A percentile compares a stretch with the other conserved stretches of the same genome.
Conservation (phyloP, 2,888 invertebrate genomes). For the Uloborus plumipes region DNA sequence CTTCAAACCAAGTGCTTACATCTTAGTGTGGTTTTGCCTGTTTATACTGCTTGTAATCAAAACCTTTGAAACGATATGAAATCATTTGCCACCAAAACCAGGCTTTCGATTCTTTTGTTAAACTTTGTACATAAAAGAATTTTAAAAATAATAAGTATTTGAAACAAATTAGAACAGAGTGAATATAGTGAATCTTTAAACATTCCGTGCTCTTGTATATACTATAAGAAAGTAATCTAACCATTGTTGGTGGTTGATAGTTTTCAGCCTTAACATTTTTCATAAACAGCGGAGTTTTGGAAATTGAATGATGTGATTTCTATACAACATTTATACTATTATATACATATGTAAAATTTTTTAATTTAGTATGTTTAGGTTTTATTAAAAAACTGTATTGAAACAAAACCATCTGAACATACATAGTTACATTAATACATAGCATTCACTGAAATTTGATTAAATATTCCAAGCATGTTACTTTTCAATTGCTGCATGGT, state of each 20-base stretch:
- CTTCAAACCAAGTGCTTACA: no score
- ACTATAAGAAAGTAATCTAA: conserved; percentile 42
- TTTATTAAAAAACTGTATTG: not conserved
- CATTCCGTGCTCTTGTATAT: conserved; percentile 46
- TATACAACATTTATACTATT: conserved; percentile 22
- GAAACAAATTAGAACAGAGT: conserved; percentile 17
- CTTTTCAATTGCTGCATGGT: no score
- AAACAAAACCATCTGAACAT: not conserved
- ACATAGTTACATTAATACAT: no score
- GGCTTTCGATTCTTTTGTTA: conserved; percentile 51
- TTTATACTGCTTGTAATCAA: no score
- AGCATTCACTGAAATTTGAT: no score
- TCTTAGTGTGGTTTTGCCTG: no score
- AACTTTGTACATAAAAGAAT: conserved; percentile 31
- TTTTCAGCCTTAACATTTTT: conserved; percentile 24
- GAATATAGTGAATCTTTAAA: conserved; percentile 49
- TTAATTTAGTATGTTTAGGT: conserved; percentile 10
- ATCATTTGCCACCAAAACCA: conserved; percentile 37
- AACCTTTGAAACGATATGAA: conserved; percentile 1
- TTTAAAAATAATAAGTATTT: conserved; percentile 9
- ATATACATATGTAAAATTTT: conserved; percentile 15
- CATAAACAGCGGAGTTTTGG: conserved; percentile 6
- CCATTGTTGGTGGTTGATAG: conserved; percentile 14
- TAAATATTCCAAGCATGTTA: no score
- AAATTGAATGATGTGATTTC: conserved; percentile 10